Evolutionary conservation across 1,140 invertebrate species (phyloP).

Genomic region (Aphelinus atriplicis): DNA sequence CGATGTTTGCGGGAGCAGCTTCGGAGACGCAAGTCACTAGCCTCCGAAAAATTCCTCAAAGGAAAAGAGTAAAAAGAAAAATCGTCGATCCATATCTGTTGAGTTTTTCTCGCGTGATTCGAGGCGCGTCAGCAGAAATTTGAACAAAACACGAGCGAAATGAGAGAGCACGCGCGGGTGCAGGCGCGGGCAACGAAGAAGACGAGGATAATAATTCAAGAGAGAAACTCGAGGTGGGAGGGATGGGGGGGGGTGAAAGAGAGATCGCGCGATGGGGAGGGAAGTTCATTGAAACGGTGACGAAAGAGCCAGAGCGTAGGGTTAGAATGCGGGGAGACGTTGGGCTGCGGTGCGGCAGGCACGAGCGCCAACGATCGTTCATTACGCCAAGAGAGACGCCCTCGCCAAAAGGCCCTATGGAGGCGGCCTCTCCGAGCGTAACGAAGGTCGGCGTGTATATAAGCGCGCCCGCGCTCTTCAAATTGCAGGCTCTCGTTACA

Average conservation of each 20-base stretch:
- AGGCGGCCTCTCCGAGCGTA: neutral
- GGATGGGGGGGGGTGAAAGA: neutral
- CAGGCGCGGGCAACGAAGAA: no score
- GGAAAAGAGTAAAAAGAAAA: no score
- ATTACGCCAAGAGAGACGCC: neutral
- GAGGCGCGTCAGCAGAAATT: no score
- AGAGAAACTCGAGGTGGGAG: neutral
- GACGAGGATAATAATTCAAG: neutral
- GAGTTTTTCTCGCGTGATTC: no score
- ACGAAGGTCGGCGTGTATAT: neutral
- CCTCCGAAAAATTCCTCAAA: no score
- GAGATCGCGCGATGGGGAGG: neutral
- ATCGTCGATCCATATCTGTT: no score
- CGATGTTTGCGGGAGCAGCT: no score
- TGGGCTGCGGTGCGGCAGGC: neutral
- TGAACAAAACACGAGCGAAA: no score
- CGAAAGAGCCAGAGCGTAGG: neutral
- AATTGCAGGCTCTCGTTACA: slow-evolving; percentile 25
- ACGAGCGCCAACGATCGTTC: neutral
- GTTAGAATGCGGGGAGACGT: neutral
- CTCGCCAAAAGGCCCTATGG: no score
- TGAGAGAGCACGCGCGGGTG: no score
- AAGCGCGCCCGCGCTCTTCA: neutral
- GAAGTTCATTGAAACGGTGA: neutral
- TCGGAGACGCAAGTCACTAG: no score